Percentiles rank a stretch among this genome's conserved stretches.
These are phyloP conservation scores for Diarsia mendica DNA, from an alignment of 2,888 invertebrate species.

Conservation along the genomic window DNA sequence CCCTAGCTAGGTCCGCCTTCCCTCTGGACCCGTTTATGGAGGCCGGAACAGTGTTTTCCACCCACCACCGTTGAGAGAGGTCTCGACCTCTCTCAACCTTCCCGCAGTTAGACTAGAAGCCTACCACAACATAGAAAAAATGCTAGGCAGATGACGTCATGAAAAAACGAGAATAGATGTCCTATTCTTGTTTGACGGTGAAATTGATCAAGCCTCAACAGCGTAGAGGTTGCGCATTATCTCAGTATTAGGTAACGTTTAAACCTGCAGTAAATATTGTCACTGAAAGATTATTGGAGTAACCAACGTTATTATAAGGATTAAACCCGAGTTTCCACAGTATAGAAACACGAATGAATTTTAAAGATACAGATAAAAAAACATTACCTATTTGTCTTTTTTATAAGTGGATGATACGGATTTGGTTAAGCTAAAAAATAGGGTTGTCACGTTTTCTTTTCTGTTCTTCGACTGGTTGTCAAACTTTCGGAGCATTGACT, in stretches of 20 bases:
- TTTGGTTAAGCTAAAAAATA: constrained; percentile 8
- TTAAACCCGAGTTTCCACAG: constrained; percentile 7
- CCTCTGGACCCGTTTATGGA: too few species aligned
- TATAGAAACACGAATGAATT: neutral
- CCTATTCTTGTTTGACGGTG: neutral
- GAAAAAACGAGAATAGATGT: neutral
- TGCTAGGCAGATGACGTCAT: neutral
- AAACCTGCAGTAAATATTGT: constrained; percentile 9
- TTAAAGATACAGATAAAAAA: neutral
- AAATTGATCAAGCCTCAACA: neutral
- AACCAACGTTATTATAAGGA: neutral
- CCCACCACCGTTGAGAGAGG: too few species aligned
- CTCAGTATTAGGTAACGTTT: neutral
- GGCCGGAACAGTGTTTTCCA: too few species aligned
- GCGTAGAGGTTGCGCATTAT: neutral
- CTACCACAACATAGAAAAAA: neutral
- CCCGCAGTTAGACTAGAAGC: too few species aligned
- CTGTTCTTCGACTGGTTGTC: neutral
- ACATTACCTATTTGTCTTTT: constrained; percentile 12
- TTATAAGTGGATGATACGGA: constrained; percentile 4
- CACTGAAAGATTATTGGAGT: constrained; percentile 4
- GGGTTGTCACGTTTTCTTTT: neutral
- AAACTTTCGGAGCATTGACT: too few species aligned
- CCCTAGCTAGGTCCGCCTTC: too few species aligned
- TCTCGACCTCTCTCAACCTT: too few species aligned